Base-by-base conservation (phyloP, 2,888 invertebrate species). In the Drosophila recens region DNA sequence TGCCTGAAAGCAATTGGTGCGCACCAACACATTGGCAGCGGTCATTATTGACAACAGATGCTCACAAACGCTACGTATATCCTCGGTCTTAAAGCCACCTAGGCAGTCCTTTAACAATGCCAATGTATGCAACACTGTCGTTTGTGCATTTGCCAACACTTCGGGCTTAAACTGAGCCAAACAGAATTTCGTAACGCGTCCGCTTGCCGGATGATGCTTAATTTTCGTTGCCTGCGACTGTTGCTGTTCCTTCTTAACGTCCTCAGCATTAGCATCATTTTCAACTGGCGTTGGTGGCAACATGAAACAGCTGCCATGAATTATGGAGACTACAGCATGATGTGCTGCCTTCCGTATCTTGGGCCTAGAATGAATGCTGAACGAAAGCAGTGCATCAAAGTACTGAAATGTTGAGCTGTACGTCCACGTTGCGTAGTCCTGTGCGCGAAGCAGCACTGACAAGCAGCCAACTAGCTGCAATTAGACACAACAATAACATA, bases 311-410 rank as follows among this genome's bases (percentile, higher is more conserved):
- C 95, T 96, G 43, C 96, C 95, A 81, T 95, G 95, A 17, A 98
- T 93, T 33, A 98, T 94, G 0, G 96, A 94, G 17, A 95, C 94
- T 0, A 97, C 93, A 0, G 97, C 96, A 84, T 97, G 95, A 81
- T 98, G 98, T 0, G 97, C 97, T 0, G 96, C 95, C 93, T 97
- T 98, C 4, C 98, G 94, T 54, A 98, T 95, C 96, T 97, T 98
- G 3, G 98, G 98, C 90, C 98, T 98, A 11, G 95, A 94, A 93
- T 98, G 97, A 59, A 95, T 93, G 3, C 95, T 94, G 90, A 97
- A 98, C 0, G 96, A 95, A 8, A 98, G 93, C 49, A 98, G 93
- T 0, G 95, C 94, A 82, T 96, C 95, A 87, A 97, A 96, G 23
- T 97, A 94, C 81, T 95, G 95, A 90, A 95, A 93, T 0, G 95